These are phyloP conservation scores for Liodrosophila aerea DNA, from an alignment of 2,888 invertebrate species.

Conservation along the genomic window DNA sequence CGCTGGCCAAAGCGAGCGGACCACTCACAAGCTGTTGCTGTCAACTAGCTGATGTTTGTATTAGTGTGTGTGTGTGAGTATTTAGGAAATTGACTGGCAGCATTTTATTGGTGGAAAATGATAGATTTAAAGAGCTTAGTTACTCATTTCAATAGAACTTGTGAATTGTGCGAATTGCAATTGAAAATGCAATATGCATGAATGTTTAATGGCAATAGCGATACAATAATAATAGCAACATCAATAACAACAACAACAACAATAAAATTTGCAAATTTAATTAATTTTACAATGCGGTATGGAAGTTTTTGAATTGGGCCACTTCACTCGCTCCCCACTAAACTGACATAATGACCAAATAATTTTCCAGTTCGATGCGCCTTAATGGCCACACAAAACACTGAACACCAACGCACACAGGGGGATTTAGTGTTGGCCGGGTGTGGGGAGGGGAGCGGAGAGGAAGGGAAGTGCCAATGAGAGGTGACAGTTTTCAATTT, in stretches of 20 bases:
- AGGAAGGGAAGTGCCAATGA: too few relatives aligned
- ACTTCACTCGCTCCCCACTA: constrained; percentile 43
- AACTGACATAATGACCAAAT: constrained; percentile 76
- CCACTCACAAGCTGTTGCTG: constrained; percentile 1
- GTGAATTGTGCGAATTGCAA: constrained; percentile 40
- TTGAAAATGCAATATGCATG: constrained; percentile 47
- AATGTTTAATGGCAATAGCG: constrained; percentile 36
- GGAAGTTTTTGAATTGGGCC: constrained; percentile 40
- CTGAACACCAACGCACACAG: constrained; percentile 1
- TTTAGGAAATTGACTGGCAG: constrained; percentile 17
- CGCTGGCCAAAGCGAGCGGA: constrained; percentile 17
- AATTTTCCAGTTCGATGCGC: constrained; percentile 71
- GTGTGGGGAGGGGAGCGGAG: background rate
- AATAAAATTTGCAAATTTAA: constrained; percentile 58
- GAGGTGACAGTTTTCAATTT: constrained; percentile 59
- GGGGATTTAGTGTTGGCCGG: too few relatives aligned
- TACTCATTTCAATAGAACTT: constrained; percentile 25
- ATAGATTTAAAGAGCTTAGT: constrained; percentile 43
- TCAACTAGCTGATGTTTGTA: background rate
- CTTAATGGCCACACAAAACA: constrained; percentile 28
- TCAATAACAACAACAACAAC: constrained; percentile 9
- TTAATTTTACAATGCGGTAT: constrained; percentile 58
- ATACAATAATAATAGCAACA: constrained; percentile 9
- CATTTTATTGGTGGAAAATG: constrained; percentile 33
- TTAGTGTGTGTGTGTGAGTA: background rate